Conservation (phyloP, 2,888 invertebrate species). For the Aleiodes testaceus region DNA sequence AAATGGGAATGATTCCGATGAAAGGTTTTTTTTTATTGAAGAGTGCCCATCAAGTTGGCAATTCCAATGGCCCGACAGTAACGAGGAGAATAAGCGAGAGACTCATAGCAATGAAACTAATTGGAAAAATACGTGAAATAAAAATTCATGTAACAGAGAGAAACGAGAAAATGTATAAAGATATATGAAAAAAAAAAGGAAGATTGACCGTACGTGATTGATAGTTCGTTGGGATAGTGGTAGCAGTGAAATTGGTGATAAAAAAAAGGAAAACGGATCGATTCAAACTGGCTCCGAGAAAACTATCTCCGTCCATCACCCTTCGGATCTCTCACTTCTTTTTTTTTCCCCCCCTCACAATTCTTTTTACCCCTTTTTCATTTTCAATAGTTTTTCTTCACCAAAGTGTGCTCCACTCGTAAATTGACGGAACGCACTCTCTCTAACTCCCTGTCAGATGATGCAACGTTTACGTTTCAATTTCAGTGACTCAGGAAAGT, state of each 20-base stretch:
- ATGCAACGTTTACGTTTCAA: constrained; percentile 27
- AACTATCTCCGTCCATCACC: constrained; percentile 25
- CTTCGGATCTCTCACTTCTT: constrained; percentile 1
- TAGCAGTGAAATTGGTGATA: constrained; percentile 22
- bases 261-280: constrained; percentile 10
- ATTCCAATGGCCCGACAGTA: no score
- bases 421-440: constrained; percentile 27
- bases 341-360: neutral
- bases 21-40: no score
- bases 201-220: constrained; percentile 13
- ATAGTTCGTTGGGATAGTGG: constrained; percentile 10
- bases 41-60: no score
- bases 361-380: no score
- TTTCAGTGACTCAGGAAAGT: constrained; percentile 15
- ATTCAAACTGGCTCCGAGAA: neutral
- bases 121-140: neutral
- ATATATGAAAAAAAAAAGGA: neutral
- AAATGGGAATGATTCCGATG: no score
- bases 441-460: neutral
- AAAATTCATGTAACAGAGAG: constrained; percentile 16
- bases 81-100: no score
- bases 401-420: constrained; percentile 12
- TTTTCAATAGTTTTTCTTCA: neutral
- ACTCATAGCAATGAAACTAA: neutral
- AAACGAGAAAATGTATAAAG: neutral